Evolutionary conservation across 2,888 invertebrate species (phyloP).

Genomic region (Octonoba sinensis): DNA sequence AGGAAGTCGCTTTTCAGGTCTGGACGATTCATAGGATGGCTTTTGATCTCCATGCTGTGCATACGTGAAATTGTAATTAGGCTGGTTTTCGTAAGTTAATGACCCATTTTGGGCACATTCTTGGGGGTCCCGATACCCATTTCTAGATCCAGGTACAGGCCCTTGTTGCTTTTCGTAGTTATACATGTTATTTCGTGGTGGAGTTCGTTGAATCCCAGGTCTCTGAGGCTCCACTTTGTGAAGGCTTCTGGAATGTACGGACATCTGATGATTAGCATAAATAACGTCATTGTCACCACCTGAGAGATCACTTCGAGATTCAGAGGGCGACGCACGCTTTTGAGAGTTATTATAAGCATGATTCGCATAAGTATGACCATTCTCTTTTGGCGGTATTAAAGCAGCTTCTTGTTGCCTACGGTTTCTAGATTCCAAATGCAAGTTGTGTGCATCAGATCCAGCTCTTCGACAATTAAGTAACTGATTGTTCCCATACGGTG

Average conservation of each 20-base stretch:
- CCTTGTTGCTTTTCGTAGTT: constrained; percentile 35
- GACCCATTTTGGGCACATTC: too few species aligned
- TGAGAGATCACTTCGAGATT: neutral
- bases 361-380: constrained; percentile 7
- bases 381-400: neutral
- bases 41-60: too few species aligned
- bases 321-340: constrained; percentile 3
- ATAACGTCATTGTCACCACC: constrained; percentile 15
- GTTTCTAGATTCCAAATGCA: constrained; percentile 7
- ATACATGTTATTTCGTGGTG: neutral
- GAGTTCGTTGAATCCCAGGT: constrained; percentile 9
- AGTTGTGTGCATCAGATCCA: too few species aligned
- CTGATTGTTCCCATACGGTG: neutral
- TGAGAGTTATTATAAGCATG: neutral
- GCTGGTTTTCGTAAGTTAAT: too few species aligned
- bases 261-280: constrained; percentile 48
- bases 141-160: constrained; percentile 1
- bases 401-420: neutral
- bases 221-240: too few species aligned
- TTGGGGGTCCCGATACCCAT: neutral
- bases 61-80: too few species aligned
- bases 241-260: constrained; percentile 1
- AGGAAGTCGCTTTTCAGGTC: constrained; percentile 25
- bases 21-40: neutral
- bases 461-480: too few species aligned